Base-by-base conservation (phyloP, 2,888 invertebrate genomes). In the Stenotaenia linearis region DNA sequence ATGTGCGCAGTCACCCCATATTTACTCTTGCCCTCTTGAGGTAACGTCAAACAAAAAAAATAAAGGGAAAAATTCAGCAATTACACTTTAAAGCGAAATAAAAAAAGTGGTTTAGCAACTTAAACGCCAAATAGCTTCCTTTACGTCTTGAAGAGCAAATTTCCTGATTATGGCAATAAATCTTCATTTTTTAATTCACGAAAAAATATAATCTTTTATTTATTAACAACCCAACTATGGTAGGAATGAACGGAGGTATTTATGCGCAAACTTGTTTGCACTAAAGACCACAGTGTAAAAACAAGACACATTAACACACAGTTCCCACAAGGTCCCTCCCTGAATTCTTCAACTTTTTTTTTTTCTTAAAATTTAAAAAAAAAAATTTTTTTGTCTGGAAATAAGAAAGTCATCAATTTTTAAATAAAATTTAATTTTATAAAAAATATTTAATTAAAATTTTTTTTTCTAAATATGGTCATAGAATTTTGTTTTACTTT, bases 231-330 rank as follows among this genome's bases (percentile, higher is more conserved):
- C 50, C 23, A 56, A 56, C 56, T 56, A 56, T 56, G 56, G 18
- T 18, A 56, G 56, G 56, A 56, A 56, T 56, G 56, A 56, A 21
- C 21, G 56, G 10, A 56, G 56, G 56, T 18, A 56, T 56, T 56
- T 56, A 56, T 56, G 56, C 56, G 23, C 56, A 56, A 56, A 56
- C 56, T 56, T 56, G 56, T 56, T 56, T 56, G 56, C 56, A 23
- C 21, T 56, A 56, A 56, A 56, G 56, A 18, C 18, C 23, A 40
- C 40, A 40, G 56, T 56, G 56, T 56, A 23, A 56, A 56, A 56
- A 23, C 56, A 56, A 56, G 21, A 56, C 56, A 56, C 56, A 56
- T 56, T 56, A 56, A 56, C 56, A 56, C 40, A 40, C 40, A 40
- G 40, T 40, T 40, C 40, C 40, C 40, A 40, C 40, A 40, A 15